Conservation (phyloP, 1,140 invertebrate species). For the Orussus abietinus region DNA sequence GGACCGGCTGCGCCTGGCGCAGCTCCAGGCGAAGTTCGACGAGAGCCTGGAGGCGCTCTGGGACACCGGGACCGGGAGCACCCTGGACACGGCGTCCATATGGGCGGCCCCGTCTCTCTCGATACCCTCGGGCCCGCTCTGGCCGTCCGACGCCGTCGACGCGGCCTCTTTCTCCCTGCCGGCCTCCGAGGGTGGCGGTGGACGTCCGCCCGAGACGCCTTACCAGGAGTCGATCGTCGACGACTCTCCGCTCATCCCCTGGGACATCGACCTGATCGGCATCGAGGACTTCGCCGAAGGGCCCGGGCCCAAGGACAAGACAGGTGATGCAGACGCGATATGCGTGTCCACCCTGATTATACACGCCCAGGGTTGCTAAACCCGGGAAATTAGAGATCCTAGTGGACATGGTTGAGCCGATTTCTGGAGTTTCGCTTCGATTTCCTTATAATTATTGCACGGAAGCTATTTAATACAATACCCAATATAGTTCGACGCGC, state of each 20-base stretch:
- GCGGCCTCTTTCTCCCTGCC: conserved; percentile 34
- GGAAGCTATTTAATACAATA: no score
- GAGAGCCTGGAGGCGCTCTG: conserved; percentile 63
- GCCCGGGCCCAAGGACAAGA: neutral
- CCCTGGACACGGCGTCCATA: conserved; percentile 44
- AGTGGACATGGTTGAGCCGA: no score
- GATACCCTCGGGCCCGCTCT: conserved; percentile 44
- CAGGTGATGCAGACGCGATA: neutral
- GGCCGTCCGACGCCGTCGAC: conserved; percentile 42
- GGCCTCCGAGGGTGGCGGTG: conserved; percentile 26
- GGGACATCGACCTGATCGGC: conserved; percentile 43
- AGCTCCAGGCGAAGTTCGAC: conserved; percentile 65
- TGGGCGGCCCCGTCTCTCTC: conserved; percentile 50
- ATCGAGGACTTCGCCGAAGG: conserved; percentile 37
- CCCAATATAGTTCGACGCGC: no score
- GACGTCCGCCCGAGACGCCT: conserved; percentile 26
- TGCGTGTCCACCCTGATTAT: no score
- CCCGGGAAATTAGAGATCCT: no score
- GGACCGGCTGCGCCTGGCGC: conserved; percentile 58
- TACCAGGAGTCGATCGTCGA: conserved; percentile 37
- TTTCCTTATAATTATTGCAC: no score
- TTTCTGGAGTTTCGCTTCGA: no score
- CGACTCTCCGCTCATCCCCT: conserved; percentile 44
- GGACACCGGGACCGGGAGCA: conserved; percentile 48
- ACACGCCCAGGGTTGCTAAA: no score